Base-by-base conservation (phyloP, 1,140 invertebrate species). In the Leptestheria dahalacensis region DNA sequence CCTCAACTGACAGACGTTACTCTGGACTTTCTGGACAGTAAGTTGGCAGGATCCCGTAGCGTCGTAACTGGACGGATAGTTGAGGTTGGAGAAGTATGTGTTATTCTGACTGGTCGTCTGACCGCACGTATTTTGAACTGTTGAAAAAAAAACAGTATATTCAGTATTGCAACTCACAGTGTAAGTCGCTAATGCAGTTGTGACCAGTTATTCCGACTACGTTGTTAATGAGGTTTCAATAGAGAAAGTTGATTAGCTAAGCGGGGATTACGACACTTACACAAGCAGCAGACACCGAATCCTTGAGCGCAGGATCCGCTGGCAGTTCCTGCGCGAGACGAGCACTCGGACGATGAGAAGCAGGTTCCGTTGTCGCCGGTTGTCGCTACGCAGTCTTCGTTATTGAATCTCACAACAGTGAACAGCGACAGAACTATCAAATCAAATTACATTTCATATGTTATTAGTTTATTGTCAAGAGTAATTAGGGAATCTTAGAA, bases 1-100 rank as follows among this genome's bases (percentile, higher is more conserved):
- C 84, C 83, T 85, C 67, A 87, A 80, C 68, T 91, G 88, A 66
- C 87, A 91, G 10, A 91, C 79, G 64, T 85, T 82, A 0, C 80
- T 76, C 68, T 83, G 78, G 6, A 79, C 73, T 69, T 91, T 90
- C 41, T 85, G 69, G 12, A 91, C 71, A 0, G 85, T 88, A 0
- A 90, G 75, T 67, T 90, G 87, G 66, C 88, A 91, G 11, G 85
- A 87, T 3, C 84, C 82, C 0, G 84, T 85, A 0, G 78, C 82
- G 63, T 89, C 84, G 62, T 80, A 87, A 1, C 75, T 67, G 10
- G 79, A 78, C 1, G 87, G 87, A 72, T 86, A 88, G 60, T 83
- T 83, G 11, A 75, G 75, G 69, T 88, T 88, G 3, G 88, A 85
- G 66, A 91, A 91, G 67, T 88, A 87, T 0, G 86, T 88, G 3